phyloP scores from a whole-genome alignment of 2,113 vertebrate species.

The Otis tarda region DNA sequence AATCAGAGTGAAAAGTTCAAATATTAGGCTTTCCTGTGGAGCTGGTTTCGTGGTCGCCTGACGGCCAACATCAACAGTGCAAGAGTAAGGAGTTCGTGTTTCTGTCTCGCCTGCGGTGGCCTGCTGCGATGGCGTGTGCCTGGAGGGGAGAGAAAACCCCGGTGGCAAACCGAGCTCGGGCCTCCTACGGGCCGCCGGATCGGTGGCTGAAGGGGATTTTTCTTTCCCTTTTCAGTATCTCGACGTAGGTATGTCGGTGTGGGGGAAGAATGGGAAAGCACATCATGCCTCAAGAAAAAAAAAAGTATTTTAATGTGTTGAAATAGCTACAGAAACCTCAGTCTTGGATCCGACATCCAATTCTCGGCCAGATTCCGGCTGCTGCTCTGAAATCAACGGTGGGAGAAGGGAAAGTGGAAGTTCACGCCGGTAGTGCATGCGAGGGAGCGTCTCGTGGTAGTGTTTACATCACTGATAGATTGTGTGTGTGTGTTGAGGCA shows the following conservation, averaged over 20 bases:
- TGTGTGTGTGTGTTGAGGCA: background rate
- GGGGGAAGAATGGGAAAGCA: background rate
- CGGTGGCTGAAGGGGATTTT: background rate
- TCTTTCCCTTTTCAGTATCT: background rate
- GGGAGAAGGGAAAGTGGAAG: background rate
- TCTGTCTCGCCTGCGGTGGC: constrained; percentile 79
- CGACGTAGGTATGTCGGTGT: background rate
- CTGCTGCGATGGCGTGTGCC: constrained; percentile 64
- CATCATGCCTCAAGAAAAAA: background rate
- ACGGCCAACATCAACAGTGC: constrained; percentile 74
- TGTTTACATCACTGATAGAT: background rate
- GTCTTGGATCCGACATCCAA: background rate
- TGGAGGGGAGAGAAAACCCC: constrained; percentile 24
- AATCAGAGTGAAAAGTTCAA: constrained; percentile 82
- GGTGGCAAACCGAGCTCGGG: background rate
- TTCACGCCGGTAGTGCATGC: fast-evolving
- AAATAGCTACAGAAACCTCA: background rate
- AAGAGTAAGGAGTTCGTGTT: constrained; percentile 61
- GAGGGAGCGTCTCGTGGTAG: background rate
- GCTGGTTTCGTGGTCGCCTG: constrained; percentile 53
- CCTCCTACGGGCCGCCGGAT: background rate
- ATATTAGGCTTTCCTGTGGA: constrained; percentile 81
- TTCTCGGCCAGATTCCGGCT: background rate
- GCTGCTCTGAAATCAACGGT: background rate
- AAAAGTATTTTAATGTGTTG: background rate